Evolutionary conservation across 2,888 invertebrate species (phyloP).

Genomic region (Bellardia bayeri): DNA sequence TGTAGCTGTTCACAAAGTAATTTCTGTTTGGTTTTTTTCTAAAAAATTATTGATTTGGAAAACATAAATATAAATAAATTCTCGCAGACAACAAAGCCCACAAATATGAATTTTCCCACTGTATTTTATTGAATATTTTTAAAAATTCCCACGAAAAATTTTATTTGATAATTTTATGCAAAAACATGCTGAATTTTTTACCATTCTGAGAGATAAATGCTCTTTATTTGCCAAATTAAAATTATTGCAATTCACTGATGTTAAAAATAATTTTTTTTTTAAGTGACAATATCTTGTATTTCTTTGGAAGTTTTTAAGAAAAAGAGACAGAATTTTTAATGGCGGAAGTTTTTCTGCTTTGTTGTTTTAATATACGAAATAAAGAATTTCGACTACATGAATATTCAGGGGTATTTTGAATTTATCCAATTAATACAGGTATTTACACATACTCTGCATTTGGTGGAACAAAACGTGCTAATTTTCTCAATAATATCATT

Average conservation of each 20-base stretch:
- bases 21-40: constrained; percentile 12
- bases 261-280: neutral
- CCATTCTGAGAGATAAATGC: neutral
- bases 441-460: no score
- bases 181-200: constrained; percentile 6
- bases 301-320: neutral
- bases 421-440: no score
- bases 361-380: no score
- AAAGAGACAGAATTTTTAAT: neutral
- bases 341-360: constrained; percentile 2
- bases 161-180: constrained; percentile 35
- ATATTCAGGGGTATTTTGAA: neutral
- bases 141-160: constrained; percentile 58
- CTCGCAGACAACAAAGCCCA: constrained; percentile 4
- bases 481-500: no score
- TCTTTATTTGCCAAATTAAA: constrained; percentile 20
- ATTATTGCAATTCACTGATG: constrained; percentile 30
- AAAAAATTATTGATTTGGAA: constrained; percentile 55
- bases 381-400: neutral
- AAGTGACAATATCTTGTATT: neutral
- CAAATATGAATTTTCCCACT: constrained; percentile 49
- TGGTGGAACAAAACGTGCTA: no score
- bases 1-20: constrained; percentile 16
- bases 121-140: neutral
- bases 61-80: constrained; percentile 52